Base-by-base conservation (phyloP, 2,888 invertebrate species). In the Eupithecia vulgata region DNA sequence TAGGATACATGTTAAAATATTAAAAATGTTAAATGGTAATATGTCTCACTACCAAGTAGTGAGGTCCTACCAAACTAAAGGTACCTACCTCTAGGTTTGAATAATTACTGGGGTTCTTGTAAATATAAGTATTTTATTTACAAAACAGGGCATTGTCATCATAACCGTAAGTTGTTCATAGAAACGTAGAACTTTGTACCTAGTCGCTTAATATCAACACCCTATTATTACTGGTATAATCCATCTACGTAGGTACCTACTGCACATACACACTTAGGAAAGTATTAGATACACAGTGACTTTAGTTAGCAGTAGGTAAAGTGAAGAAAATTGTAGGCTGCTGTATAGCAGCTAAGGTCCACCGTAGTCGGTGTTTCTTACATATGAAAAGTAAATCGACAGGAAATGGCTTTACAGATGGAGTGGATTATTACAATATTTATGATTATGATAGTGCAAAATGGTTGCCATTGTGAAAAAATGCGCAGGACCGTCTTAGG, bases 401-500 rank as follows among this genome's bases (percentile, higher is more conserved):
- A 4, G 57, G 37, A n/a, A 37, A 64, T 64, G 37, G 10, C 30
- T 64, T n/a, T 64, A n/a, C 17, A 64, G 35, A n/a, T 64, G 4
- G 42, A n/a, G 13, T 65, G 21, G 10, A 65, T 65, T 25, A 12
- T 65, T 40, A 25, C 7, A 13, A 21, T 65, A 15, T 10, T 40
- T 65, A 37, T 65, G 25, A 40, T 40, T 65, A 37, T 65, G 25
- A 40, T n/a, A 5, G 37, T 25, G 21, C 21, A 40, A 40, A 40
- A 21, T 65, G 21, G 40, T 65, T 21, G n/a, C 40, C 25, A 25
- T 57, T 61, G 71, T 57, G 48, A 62, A 52, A 82, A 76, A 76
- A 84, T 84, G 81, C 74, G 75, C 25, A 83, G 90, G 75, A 81
- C 72, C 2, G 87, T 93, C 37, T 67, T 82, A 74, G 89, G 87